Base-by-base conservation (phyloP, 2,888 invertebrate genomes). In the Agrotis puta region DNA sequence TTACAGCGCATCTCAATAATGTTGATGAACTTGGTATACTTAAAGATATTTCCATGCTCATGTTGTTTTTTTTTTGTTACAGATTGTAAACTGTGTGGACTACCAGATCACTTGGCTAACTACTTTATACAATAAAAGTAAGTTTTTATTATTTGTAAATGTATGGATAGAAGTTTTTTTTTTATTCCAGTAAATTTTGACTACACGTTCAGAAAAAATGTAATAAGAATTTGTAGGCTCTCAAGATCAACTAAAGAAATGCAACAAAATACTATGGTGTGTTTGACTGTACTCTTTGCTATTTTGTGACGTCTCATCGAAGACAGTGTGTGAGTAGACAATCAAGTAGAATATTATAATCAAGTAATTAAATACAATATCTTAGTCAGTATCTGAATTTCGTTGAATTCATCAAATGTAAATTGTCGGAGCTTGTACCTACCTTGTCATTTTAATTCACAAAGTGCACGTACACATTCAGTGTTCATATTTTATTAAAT, bases 111-210 rank as follows among this genome's bases (percentile, higher is more conserved):
- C 71, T 57, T 67, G 63, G 64, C 64, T 45, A 81, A 69, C 84
- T 81, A 82, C 81, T 81, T 81, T 64, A 67, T 84, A 85, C 82
- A 79, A 74, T 75, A 85, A 85, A 89, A 90, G 90, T 90, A 85
- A 90, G 90, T 88, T 65, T 67, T 27, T n/a, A 11, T 0, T 43
- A 66, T 66, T 39, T 50, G 18, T 9, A 16, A 33, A 22, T 33
- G n/a, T 45, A 33, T 45, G 16, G 1, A 54, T n/a, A 9, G 9
- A 33, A 7, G 7, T 33, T 33, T 33, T 33, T 33, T n/a, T 7
- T 33, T 9, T 33, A 33, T 9, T 9, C 7, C 33, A 27, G 27
- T 7, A n/a, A n/a, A n/a, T n/a, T n/a, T n/a, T n/a, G n/a, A n/a
- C n/a, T n/a, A n/a, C n/a, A n/a, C n/a, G n/a, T n/a, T n/a, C n/a